Percentiles rank a stretch among this genome's conserved stretches.
Evolutionary conservation across 2,888 invertebrate species (phyloP).

Genomic region (Automeris io): DNA sequence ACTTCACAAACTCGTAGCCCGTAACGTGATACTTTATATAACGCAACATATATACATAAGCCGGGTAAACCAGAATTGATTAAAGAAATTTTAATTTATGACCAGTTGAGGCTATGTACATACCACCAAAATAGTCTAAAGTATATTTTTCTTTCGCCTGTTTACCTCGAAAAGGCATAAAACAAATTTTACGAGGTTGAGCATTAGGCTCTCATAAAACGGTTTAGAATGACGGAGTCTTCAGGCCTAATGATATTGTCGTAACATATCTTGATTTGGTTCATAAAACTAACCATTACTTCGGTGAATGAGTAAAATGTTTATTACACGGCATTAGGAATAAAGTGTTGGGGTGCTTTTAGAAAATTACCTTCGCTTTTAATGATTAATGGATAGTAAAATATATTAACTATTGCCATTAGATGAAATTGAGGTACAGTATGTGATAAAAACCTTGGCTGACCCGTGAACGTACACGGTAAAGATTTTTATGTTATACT

Average conservation of each 20-base stretch:
- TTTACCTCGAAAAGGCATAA: conserved; percentile 4
- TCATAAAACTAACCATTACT: background rate
- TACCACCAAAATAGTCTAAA: conserved; percentile 5
- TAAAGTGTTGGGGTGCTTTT: background rate
- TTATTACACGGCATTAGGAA: background rate
- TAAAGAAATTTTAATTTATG: conserved; percentile 1
- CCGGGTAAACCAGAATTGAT: background rate
- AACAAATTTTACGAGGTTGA: background rate
- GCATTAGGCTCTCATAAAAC: conserved; percentile 1
- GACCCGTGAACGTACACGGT: too few species aligned
- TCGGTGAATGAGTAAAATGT: background rate
- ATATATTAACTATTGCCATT: too few species aligned
- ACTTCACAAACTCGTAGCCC: background rate
- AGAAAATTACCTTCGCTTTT: background rate
- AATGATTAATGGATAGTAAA: background rate
- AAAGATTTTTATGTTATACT: too few species aligned
- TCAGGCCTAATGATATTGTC: background rate
- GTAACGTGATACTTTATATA: background rate
- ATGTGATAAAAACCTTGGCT: too few species aligned
- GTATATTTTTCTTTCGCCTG: conserved; percentile 4
- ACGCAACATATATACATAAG: background rate
- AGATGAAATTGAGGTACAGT: too few species aligned
- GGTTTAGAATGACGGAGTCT: background rate
- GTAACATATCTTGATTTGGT: conserved; percentile 1
- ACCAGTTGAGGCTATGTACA: background rate